These are phyloP conservation scores for Corythornis cristatus DNA, from an alignment of 2,113 vertebrate genomes.

Conservation along the genomic window DNA sequence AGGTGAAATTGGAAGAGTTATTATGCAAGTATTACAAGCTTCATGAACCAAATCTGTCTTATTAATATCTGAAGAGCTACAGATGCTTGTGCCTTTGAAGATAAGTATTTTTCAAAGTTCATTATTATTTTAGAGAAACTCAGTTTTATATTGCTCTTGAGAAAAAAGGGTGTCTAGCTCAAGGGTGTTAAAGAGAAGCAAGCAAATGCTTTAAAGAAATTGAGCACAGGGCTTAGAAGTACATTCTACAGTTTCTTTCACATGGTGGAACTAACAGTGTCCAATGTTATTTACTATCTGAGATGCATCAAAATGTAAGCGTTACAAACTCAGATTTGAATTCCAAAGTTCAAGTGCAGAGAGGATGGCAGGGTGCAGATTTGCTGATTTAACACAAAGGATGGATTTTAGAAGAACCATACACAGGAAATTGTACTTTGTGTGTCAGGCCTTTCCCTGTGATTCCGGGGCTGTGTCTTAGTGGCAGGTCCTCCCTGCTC, in stretches of 20 bases:
- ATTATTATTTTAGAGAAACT: neutral
- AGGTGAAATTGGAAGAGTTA: neutral
- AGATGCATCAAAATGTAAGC: neutral
- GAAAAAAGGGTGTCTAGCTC: neutral
- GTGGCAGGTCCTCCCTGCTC: fast-evolving
- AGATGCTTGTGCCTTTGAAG: neutral
- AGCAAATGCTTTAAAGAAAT: neutral
- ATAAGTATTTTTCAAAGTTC: neutral
- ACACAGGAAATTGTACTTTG: fast-evolving
- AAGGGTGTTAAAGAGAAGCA: neutral
- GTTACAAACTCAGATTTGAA: neutral
- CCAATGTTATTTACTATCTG: neutral
- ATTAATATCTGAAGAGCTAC: neutral
- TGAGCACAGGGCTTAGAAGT: neutral
- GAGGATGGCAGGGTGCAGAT: neutral
- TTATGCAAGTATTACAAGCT: neutral
- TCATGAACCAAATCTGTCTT: neutral
- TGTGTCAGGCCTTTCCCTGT: neutral
- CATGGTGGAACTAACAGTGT: fast-evolving
- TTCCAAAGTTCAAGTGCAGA: neutral
- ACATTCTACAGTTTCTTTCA: neutral
- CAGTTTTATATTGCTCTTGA: neutral
- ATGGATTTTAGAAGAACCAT: neutral
- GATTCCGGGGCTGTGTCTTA: neutral
- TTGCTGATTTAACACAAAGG: neutral